Evolutionary conservation across 2,888 invertebrate species (phyloP).

Genomic region (Thymelicus lineola): DNA sequence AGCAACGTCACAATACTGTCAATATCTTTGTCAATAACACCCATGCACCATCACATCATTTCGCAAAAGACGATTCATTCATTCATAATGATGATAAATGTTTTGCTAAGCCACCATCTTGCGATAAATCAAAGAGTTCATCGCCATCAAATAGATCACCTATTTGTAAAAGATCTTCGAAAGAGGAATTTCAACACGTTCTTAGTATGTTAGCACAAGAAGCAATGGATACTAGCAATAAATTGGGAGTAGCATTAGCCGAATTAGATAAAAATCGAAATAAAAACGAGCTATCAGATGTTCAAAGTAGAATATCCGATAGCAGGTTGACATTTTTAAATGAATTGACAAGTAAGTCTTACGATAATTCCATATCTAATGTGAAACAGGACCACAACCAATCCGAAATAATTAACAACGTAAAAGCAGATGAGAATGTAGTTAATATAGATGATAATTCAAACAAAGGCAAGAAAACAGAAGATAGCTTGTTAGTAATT

Average conservation of each 20-base stretch:
- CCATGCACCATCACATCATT: conserved; percentile 75
- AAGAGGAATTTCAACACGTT: conserved; percentile 88
- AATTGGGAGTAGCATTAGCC: conserved; percentile 87
- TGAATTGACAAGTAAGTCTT: conserved; percentile 69
- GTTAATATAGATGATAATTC: conserved; percentile 45
- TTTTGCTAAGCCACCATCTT: conserved; percentile 79
- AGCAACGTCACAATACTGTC: conserved; percentile 81
- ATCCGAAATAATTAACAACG: conserved; percentile 54
- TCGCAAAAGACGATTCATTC: conserved; percentile 82
- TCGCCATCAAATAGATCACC: conserved; percentile 85
- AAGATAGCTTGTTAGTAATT: conserved; percentile 80
- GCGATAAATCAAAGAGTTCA: conserved; percentile 82
- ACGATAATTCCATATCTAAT: conserved; percentile 58
- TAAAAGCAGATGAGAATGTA: conserved; percentile 39
- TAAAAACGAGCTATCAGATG: conserved; percentile 69
- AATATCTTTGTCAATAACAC: conserved; percentile 80
- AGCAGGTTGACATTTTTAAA: conserved; percentile 79
- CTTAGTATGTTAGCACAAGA: conserved; percentile 90
- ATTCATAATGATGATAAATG: conserved; percentile 79
- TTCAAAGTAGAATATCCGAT: conserved; percentile 80
- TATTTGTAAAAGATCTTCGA: conserved; percentile 74
- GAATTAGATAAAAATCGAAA: conserved; percentile 83
- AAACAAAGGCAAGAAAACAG: conserved; percentile 75
- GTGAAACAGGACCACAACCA: conserved; percentile 57
- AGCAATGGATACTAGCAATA: conserved; percentile 90